Evolutionary conservation across 2,113 vertebrate genomes (phyloP).

Genomic region (Apus apus): DNA sequence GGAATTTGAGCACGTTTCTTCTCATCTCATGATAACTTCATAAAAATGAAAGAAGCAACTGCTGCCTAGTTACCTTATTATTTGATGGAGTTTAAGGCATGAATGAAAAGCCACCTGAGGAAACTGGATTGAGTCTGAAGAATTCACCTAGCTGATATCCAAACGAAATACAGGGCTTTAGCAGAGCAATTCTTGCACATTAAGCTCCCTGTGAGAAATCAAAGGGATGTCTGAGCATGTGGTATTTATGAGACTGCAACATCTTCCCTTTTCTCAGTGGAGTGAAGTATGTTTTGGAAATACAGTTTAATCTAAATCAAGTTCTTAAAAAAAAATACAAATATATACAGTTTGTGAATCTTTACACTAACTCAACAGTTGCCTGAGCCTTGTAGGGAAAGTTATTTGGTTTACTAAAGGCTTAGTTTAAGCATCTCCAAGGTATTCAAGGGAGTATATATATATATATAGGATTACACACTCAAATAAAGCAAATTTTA

Average conservation of each 20-base stretch:
- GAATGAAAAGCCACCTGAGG: slow-evolving; percentile 37
- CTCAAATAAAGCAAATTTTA: neutral
- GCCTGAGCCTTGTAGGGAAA: neutral
- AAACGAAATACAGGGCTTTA: neutral
- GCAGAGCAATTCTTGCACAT: neutral
- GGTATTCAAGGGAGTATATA: neutral
- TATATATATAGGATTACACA: neutral
- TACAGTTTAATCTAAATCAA: slow-evolving; percentile 18
- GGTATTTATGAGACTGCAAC: slow-evolving; percentile 16
- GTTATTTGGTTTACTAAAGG: neutral
- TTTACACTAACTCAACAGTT: neutral
- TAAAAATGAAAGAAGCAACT: neutral
- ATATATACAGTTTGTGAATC: neutral
- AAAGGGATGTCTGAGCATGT: neutral
- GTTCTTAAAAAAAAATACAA: neutral
- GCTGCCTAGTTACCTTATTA: neutral
- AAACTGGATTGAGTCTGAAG: neutral
- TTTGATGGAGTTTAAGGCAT: neutral
- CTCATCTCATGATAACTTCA: neutral
- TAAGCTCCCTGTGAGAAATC: slow-evolving; percentile 1
- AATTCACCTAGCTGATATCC: neutral
- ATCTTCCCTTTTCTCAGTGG: neutral
- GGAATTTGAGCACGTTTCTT: neutral
- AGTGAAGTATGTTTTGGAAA: neutral
- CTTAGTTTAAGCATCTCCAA: neutral